A percentile compares a stretch with the other conserved stretches of the same genome.
These are phyloP conservation scores for Drosophila teissieri DNA, from an alignment of 1,140 invertebrate genomes.

Conservation along the genomic window DNA sequence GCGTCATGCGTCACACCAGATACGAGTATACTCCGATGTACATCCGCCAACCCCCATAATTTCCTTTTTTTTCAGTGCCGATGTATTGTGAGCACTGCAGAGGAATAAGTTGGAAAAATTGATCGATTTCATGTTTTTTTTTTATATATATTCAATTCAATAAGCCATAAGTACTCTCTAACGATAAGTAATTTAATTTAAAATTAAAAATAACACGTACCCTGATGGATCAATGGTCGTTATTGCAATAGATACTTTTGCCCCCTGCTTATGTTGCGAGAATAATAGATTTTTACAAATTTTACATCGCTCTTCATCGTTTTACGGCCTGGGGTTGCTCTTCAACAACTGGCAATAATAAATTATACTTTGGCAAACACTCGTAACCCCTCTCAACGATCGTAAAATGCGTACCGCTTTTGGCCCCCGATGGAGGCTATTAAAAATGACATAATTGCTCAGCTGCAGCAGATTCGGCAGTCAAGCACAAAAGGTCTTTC, in stretches of 20 bases:
- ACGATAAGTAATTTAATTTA: too few relatives aligned
- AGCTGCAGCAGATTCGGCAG: slow-evolving; percentile 58
- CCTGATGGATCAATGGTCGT: too few relatives aligned
- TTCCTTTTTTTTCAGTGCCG: not conserved
- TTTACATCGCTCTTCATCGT: slow-evolving; percentile 61
- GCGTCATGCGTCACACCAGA: slow-evolving; percentile 28
- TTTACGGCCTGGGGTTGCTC: slow-evolving; percentile 36
- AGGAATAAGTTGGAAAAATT: too few relatives aligned
- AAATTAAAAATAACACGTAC: too few relatives aligned
- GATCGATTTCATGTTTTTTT: not conserved
- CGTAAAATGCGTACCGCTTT: slow-evolving; percentile 64
- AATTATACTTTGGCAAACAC: slow-evolving; percentile 65
- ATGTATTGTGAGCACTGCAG: not conserved
- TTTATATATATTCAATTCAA: too few relatives aligned
- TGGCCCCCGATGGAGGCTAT: slow-evolving; percentile 52
- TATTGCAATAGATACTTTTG: too few relatives aligned
- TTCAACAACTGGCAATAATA: slow-evolving; percentile 67
- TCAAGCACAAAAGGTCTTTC: slow-evolving; percentile 46
- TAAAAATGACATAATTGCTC: slow-evolving; percentile 80
- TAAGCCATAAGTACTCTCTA: not conserved
- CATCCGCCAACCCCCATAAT: not conserved
- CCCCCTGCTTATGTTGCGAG: not conserved
- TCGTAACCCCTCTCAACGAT: slow-evolving; percentile 22
- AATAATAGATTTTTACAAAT: slow-evolving; percentile 46
- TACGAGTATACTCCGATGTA: not conserved